phyloP scores from a whole-genome alignment of 53 echinoderm and acorn worm genomes.

The Holothuria scabra region DNA sequence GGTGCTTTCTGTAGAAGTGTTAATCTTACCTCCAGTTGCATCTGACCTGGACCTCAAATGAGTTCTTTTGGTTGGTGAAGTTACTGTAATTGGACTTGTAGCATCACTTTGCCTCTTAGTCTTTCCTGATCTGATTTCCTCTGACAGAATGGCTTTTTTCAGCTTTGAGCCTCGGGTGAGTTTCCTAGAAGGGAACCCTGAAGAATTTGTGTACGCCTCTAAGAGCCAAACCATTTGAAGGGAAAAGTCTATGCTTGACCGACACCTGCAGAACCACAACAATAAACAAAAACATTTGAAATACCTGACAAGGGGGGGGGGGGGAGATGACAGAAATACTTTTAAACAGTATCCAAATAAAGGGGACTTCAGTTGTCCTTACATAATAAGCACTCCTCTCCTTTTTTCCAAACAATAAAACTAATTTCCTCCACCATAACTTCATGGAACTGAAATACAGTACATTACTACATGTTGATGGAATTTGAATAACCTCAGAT shows the following conservation, averaged over 20 bases:
- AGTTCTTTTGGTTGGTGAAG: constrained; percentile 86
- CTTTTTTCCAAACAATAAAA: too few relatives aligned
- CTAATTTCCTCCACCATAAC: too few relatives aligned
- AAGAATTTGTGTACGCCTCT: constrained; percentile 88
- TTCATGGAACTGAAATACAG: too few relatives aligned
- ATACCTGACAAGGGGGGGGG: too few relatives aligned
- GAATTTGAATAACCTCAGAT: too few relatives aligned
- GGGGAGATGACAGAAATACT: too few relatives aligned
- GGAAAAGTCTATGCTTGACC: constrained; percentile 89
- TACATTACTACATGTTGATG: too few relatives aligned
- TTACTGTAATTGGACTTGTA: constrained; percentile 64
- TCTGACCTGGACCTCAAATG: constrained; percentile 92
- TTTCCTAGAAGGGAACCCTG: constrained; percentile 76
- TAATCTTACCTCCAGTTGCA: constrained; percentile 81
- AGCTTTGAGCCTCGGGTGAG: constrained; percentile 89
- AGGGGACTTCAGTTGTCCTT: too few relatives aligned
- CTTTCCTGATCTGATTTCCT: constrained; percentile 75
- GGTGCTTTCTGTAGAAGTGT: not conserved
- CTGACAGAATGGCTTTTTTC: constrained; percentile 84
- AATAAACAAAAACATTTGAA: too few relatives aligned
- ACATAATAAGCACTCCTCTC: too few relatives aligned
- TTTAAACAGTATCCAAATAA: too few relatives aligned
- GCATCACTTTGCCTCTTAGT: constrained; percentile 45
- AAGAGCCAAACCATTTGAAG: constrained; percentile 85
- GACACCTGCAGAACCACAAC: constrained; percentile 66